Base-by-base conservation (phyloP, 1,140 invertebrate species). In the Sarcophaga peregrina region DNA sequence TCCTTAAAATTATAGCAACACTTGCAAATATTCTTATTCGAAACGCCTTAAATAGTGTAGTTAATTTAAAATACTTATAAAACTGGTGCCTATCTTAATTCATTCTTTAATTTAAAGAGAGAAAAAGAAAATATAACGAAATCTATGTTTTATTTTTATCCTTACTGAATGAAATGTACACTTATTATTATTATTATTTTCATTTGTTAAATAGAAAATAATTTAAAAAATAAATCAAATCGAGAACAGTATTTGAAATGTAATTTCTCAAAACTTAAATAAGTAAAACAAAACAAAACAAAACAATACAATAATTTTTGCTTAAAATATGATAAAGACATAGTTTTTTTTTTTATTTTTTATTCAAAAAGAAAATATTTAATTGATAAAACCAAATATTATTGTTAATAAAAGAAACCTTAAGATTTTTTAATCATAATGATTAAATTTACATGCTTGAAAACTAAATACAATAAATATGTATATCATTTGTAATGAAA, bases 171-270 rank as follows among this genome's bases (percentile, higher is more conserved):
- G 25, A 37, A 37, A 37, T 37, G 25, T 37, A 37, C 25, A 37
- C 25, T 2, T 37, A 37, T 37, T 37, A 20, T 2, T 37, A 37
- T 37, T 37, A 20, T 68, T 20, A 68, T 68, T 25, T 20, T 37
- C 25, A 4, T 37, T 68, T 62, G 6, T 20, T 68, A 25, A 68
- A 68, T 20, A 17, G 17, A 68, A 68, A 68, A 25, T 20, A 17
- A 68, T 25, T 58, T 2, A 68, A 68, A 68, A n/a, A 68, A 68
- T 20, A 68, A 37, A 37, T 37, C 25, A 37, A 37, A 37, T 37
- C 25, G 25, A 37, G 25, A 68, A 68, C 62, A 68, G 62, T 68
- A 68, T 68, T 68, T 68, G 62, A 68, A 68, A 68, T 68, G 17
- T 9, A 68, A 68, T 68, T 68, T 68, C 62, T 68, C 11, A 68